Evolutionary conservation across 2,888 invertebrate genomes (phyloP), one percentile per base, ranked within the genome.

Genomic region (Drosophila dives): DNA sequence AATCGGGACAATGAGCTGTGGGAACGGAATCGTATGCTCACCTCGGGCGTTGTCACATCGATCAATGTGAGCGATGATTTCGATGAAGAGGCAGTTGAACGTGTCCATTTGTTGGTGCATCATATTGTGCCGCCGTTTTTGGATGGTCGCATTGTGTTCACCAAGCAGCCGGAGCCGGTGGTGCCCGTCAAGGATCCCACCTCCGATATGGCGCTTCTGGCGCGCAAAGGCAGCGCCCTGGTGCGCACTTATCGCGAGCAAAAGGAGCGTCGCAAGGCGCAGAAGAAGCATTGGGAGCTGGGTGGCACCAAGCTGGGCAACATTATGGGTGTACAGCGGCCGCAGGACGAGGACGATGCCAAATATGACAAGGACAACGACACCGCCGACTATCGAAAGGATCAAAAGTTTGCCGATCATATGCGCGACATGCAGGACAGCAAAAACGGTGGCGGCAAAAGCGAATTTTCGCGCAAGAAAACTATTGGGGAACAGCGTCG

Each of bases 71-170:
- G 96, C 91, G 98, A 98, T 84, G 99, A 99, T 92, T 96, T 98
- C 91, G 99, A 99, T 88, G 99, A 99, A 93, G 98, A 99, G 92
- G 97, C 96, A 51, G 96, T 98, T 67, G 98, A 98, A 74, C 94
- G 99, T 50, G 99, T 99, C 0, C 99, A 99, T 94, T 94, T 99
- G 23, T 93, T 99, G 10, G 99, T 99, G 0, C 99, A 99, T 93
- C 99, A 99, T 92, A 98, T 99, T 67, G 98, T 99, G 10, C 99
- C 99, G 0, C 99, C 99, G 0, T 99, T 99, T 93, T 94, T 99
- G 3, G 99, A 99, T 93, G 99, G 99, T 0, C 95, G 99, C 64
- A 99, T 99, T 81, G 99, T 99, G 0, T 99, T 99, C 93, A 99
- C 99, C 0, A 99, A 99, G 91, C 99, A 99, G 92, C 98, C 98